Evolutionary conservation across 2,797 vertebrate genomes (phyloP).

Genomic region (Xiphorhynchus erythropygius): DNA sequence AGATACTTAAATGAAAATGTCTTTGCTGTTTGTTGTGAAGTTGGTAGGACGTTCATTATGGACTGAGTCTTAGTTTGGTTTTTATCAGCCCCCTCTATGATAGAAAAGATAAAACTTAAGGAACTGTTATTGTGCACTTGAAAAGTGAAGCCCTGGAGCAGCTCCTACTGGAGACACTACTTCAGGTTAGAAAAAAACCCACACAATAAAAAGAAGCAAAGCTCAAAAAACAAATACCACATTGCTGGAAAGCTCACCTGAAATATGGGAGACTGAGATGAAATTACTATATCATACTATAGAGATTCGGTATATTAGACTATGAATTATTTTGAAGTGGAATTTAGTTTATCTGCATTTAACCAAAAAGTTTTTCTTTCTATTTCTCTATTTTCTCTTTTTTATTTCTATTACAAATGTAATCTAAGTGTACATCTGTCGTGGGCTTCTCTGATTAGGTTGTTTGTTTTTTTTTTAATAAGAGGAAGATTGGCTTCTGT

Average conservation of each 20-base stretch:
- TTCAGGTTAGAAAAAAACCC: neutral
- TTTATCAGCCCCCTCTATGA: neutral
- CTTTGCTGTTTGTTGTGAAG: neutral
- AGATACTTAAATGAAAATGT: neutral
- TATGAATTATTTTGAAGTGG: neutral
- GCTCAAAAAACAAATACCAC: accelerated
- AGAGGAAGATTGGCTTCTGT: too few species aligned
- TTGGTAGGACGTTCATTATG: neutral
- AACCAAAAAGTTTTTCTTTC: neutral
- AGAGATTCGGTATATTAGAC: neutral
- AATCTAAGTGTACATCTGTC: neutral
- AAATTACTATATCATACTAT: neutral
- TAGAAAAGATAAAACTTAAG: neutral
- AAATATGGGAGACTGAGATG: neutral
- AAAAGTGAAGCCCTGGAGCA: neutral
- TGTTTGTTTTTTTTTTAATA: too few species aligned
- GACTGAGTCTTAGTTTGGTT: neutral
- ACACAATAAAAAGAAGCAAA: neutral
- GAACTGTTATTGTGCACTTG: neutral
- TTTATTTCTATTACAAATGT: neutral
- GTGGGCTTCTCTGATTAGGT: too few species aligned
- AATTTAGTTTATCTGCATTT: neutral
- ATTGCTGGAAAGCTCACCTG: neutral
- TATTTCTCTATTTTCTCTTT: too few species aligned
- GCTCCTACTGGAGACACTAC: neutral